Base-by-base conservation (phyloP, 1,140 invertebrate species). In the Cyclargus thomasi region DNA sequence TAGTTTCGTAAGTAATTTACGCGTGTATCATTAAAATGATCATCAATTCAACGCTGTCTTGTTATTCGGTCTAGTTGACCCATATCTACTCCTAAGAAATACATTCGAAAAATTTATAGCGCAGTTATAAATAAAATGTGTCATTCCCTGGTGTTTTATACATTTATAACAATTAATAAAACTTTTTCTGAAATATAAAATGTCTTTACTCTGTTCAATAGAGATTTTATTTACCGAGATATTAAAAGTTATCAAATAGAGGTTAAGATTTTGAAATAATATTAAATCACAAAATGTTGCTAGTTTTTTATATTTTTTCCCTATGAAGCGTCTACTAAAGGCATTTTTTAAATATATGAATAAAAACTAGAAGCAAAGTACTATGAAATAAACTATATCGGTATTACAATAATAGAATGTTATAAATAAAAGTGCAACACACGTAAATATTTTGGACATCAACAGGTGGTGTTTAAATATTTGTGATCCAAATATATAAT, bases 391-490 rank as follows among this genome's bases (percentile, higher is more conserved):
- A 29, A 29, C 29, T 29, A 29, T 29, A 29, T 4, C 29, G 29
- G 29, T 47, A 47, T 47, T 47, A 47, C 39, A 47, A 47, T 47
- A 47, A 47, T 47, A 47, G 39, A 47, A 47, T 8, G 55, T 21
- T 59, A 59, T 20, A 59, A 59, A 59, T 59, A 59, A 20, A 59
- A 59, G 55, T 20, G 55, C 55, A 59, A 21, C 10, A 20, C 18
- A 59, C 7, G 20, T 21, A 59, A 59, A 59, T 20, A 59, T 59
- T 59, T 59, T 59, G 55, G 55, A 59, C 55, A 59, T 11, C 55
- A 59, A 59, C 55, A 59, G 55, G 55, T 59, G 55, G 55, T 59
- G 55, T 59, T 59, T 14, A 59, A 20, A 59, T 20, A 59, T 59
- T 59, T 21, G 55, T 20, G 55, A 59, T 59, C 55, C 55, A 21